Base-by-base conservation (phyloP, 2,888 invertebrate genomes). In the Pollenia amentaria region DNA sequence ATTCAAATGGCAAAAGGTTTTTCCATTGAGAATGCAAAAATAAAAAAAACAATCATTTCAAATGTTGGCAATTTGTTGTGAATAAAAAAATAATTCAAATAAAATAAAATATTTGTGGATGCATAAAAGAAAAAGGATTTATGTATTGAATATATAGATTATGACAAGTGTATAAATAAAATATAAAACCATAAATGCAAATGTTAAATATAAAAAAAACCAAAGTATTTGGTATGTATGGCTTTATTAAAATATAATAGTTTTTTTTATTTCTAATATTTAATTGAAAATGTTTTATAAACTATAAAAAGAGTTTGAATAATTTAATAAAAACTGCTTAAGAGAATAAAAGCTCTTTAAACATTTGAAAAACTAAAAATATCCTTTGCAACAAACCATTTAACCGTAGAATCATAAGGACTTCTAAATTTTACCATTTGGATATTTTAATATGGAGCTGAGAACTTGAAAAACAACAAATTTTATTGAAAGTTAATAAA, bases 31-130 rank as follows among this genome's bases (percentile, higher is more conserved):
- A 53, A 62, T 51, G 46, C 18, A 72, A 53, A 72, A 80, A 64
- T 42, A 57, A 81, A 80, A 69, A n/a, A 14, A 60, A 64, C 18
- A 64, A 6, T 29, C 0, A 12, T 77, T 42, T 44, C 64, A 77
- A 77, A 65, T 72, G 72, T 72, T 77, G 77, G 83, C 83, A 83
- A 84, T 72, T 84, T 78, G 65, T 29, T 84, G 46, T 60, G 16
- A 64, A 18, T 18, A 80, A 64, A 64, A 70, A 78, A 67, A 40
- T 60, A 16, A 69, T 48, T 69, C 51, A 60, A 40, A 46, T 11
- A 12, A 42, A 65, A 73, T 64, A 73, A 65, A 65, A 64, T n/a
- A 64, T 29, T 29, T 6, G 29, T 29, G 6, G 6, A 38, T 64
- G 60, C 16, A 80, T 55, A 72, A 77, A 72, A 67, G 70, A 48